These are phyloP conservation scores for Aphis craccivora DNA, from an alignment of 1,140 invertebrate genomes.

Conservation along the genomic window DNA sequence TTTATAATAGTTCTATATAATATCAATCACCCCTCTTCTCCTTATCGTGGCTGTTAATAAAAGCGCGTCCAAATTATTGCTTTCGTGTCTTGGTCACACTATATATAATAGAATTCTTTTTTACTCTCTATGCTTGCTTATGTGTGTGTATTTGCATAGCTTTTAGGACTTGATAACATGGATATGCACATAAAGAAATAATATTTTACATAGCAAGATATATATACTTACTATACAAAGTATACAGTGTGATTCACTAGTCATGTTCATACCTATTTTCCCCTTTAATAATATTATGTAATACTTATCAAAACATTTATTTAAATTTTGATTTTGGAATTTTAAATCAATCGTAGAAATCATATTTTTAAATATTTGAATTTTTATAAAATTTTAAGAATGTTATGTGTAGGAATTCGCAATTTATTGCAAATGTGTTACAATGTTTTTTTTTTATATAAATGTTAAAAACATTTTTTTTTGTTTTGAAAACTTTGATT, in stretches of 20 bases:
- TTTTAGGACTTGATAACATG: neutral
- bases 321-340: neutral
- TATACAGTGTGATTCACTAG: neutral
- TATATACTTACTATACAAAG: neutral
- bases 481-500: neutral
- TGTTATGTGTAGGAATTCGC: too few species aligned
- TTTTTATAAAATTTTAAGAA: too few species aligned
- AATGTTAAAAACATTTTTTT: neutral
- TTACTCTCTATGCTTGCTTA: neutral
- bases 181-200: neutral
- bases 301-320: neutral
- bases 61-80: neutral
- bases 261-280: neutral
- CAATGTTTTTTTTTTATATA: neutral
- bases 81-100: neutral
- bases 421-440: neutral
- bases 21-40: neutral
- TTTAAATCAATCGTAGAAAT: neutral
- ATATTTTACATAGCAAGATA: neutral
- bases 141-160: neutral
- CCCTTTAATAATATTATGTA: neutral
- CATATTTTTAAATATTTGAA: neutral
- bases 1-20: neutral
- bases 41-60: neutral
- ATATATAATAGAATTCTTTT: neutral